Evolutionary conservation across 35 echinoderm and acorn worm species (phyloP).

Genomic region (Hemicentrotus pulcherrimus): DNA sequence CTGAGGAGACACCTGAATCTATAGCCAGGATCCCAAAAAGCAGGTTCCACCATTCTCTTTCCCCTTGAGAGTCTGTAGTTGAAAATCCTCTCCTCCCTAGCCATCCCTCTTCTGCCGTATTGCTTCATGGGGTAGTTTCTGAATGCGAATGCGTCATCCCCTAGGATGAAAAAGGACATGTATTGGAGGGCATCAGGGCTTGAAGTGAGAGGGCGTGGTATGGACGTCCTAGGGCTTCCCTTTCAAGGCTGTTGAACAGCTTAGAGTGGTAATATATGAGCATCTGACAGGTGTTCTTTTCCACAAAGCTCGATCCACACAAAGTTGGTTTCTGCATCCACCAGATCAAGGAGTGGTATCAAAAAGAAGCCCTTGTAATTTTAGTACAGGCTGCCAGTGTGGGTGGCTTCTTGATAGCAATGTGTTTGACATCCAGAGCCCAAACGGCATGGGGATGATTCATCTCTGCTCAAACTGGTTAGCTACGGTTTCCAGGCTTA

Average conservation of each 20-base stretch:
- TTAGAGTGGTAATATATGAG: background rate
- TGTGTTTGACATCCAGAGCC: background rate
- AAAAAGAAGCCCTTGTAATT: no score
- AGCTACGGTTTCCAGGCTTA: background rate
- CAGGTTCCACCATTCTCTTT: background rate
- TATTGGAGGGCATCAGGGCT: background rate
- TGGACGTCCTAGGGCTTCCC: background rate
- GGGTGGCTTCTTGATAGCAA: no score
- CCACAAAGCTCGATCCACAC: background rate
- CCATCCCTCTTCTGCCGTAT: no score
- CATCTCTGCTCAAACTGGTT: no score
- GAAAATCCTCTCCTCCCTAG: background rate
- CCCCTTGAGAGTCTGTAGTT: background rate
- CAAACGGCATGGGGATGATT: background rate
- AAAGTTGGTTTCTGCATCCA: background rate
- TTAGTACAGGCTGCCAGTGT: no score
- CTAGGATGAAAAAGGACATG: background rate
- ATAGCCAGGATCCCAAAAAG: background rate
- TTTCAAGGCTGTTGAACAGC: background rate
- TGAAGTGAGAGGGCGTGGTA: background rate
- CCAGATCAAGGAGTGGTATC: no score
- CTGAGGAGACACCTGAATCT: background rate
- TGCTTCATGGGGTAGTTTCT: no score
- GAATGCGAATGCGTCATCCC: background rate
- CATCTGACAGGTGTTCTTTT: background rate